Evolutionary conservation across 2,888 invertebrate species (phyloP), one percentile per base, ranked within the genome.

Genomic region (Andricus quercusramuli): DNA sequence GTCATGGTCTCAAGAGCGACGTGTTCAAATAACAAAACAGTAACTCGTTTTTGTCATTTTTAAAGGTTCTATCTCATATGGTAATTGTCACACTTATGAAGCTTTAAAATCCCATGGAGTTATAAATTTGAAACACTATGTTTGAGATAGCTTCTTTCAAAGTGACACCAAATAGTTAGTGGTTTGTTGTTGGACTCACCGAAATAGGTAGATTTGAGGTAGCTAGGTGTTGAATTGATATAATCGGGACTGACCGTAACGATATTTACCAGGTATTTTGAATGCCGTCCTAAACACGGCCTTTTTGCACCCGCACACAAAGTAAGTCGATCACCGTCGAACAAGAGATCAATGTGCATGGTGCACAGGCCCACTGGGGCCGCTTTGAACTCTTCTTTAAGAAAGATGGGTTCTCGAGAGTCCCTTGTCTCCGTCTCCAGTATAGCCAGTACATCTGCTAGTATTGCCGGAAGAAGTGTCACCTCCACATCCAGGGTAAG

Each of bases 261-360:
- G 29, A 51, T 88, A 88, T 84, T 90, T 93, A 93, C 59, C 93
- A 98, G 99, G 93, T 99, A 99, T 94, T 99, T 99, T 94, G 96
- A 97, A 86, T 99, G 99, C 93, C 95, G 96, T 84, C 96, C 97
- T 62, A 96, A 97, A 90, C 97, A 96, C 93, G 99, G 99, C 2
- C 94, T 99, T 83, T 99, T 99, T 93, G 98, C 98, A 37, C 98
- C 99, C 2, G 94, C 97, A 80, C 95, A 96, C 89, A 99, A 99
- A 94, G 97, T 99, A 84, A 96, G 96, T 88, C 95, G 96, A 84
- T 97, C 97, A 67, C 98, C 97, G 47, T 96, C 96, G 78, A 96
- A 94, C 92, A 94, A 95, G 88, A 95, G 95, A 90, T 95, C 95
- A 68, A 93, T 94, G 85, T 96, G 95, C 93, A 94, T 94, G 82